Evolutionary conservation across 2,113 vertebrate genomes (phyloP).

Genomic region (Chrysochloris asiatica): DNA sequence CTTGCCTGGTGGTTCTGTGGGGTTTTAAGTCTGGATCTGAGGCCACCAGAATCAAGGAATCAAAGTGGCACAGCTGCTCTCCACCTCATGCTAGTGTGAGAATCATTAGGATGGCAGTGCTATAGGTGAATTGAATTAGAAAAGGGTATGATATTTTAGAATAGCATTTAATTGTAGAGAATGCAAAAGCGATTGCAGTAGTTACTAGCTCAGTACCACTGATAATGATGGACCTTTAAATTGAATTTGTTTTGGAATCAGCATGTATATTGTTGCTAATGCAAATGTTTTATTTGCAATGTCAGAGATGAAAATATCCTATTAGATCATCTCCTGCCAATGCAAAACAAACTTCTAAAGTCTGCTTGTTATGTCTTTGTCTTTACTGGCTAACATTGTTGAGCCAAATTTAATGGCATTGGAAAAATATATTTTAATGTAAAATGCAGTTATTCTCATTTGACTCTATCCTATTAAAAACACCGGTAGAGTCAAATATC

Average conservation of each 20-base stretch:
- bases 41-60: too few species aligned
- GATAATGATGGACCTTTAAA: not conserved
- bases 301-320: constrained; percentile 58
- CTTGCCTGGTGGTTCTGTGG: too few species aligned
- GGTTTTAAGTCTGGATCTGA: too few species aligned
- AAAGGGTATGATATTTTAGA: constrained; percentile 11
- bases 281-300: constrained; percentile 66
- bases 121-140: not conserved
- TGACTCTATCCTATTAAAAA: constrained; percentile 26
- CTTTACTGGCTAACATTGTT: not conserved
- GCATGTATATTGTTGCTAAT: constrained; percentile 45
- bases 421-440: not conserved
- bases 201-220: not conserved
- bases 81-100: too few species aligned
- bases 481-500: not conserved
- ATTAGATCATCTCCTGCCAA: constrained; percentile 61
- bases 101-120: not conserved
- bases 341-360: constrained; percentile 61
- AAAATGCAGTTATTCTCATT: constrained; percentile 20
- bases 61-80: too few species aligned
- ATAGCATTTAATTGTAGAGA: not conserved
- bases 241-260: constrained; percentile 61
- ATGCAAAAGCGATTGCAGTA: not conserved
- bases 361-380: not conserved
- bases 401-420: not conserved